A percentile compares a stretch with the other conserved stretches of the same genome.
Evolutionary conservation across 2,113 vertebrate species (phyloP).

Genomic region (Hydrolagus affinis): DNA sequence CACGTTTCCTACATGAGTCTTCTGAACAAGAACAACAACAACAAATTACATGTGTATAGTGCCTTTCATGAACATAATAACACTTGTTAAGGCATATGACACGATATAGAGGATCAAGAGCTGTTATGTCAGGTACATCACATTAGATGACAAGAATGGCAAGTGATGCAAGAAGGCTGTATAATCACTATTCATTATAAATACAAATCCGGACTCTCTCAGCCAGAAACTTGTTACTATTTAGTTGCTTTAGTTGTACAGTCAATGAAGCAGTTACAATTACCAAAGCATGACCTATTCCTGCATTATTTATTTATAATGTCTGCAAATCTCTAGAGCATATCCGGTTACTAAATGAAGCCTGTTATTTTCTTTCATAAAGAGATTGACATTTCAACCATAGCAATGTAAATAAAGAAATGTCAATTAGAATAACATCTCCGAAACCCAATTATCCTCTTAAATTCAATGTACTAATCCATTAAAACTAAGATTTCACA

Average conservation of each 20-base stretch:
- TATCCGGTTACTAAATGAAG: constrained; percentile 10
- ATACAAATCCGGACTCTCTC: neutral
- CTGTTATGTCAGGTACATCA: too few relatives aligned
- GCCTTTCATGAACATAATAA: too few relatives aligned
- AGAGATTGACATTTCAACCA: neutral
- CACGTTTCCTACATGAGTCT: too few relatives aligned
- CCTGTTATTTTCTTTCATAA: neutral
- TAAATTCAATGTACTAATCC: constrained; percentile 17
- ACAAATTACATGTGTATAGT: too few relatives aligned
- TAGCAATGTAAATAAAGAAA: constrained; percentile 19
- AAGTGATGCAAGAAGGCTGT: neutral
- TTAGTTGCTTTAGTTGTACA: neutral
- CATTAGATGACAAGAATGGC: too few relatives aligned
- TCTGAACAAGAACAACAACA: too few relatives aligned
- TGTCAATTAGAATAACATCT: constrained; percentile 12
- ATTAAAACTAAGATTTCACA: constrained; percentile 5
- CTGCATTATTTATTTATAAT: neutral
- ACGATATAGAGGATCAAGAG: too few relatives aligned
- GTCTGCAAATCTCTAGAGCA: constrained; percentile 5
- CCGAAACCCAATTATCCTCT: constrained; percentile 13
- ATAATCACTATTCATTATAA: neutral
- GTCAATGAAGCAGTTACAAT: constrained; percentile 18
- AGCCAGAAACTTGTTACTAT: neutral
- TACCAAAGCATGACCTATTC: neutral
- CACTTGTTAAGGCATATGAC: too few relatives aligned